phyloP scores from a whole-genome alignment of 2,113 vertebrate genomes.

The Catharus bicknelli region DNA sequence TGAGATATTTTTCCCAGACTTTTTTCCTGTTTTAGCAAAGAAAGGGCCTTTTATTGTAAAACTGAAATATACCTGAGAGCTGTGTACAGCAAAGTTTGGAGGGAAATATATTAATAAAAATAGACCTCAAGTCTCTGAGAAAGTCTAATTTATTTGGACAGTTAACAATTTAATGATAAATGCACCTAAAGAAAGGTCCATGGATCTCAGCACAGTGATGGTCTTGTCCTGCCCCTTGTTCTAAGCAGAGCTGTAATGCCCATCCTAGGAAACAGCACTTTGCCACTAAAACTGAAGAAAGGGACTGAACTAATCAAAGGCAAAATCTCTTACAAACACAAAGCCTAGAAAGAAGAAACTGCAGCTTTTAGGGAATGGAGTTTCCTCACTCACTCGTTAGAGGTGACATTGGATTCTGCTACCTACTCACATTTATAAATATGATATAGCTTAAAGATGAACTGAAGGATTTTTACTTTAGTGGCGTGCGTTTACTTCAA shows the following conservation, averaged over 20 bases:
- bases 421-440: neutral
- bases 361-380: neutral
- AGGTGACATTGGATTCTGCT: neutral
- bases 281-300: neutral
- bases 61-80: neutral
- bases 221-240: neutral
- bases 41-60: neutral
- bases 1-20: neutral
- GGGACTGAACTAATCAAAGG: neutral
- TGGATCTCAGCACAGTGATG: neutral
- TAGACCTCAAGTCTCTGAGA: neutral
- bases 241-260: neutral
- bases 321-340: neutral
- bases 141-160: neutral
- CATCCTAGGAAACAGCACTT: neutral
- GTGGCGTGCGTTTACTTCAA: neutral
- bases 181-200: neutral
- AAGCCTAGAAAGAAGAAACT: neutral
- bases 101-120: neutral
- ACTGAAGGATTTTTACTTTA: neutral
- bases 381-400: accelerated
- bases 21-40: neutral
- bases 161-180: neutral
- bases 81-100: neutral
- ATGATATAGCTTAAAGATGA: neutral